Evolutionary conservation across 2,797 vertebrate genomes (phyloP), one percentile per base, ranked within the genome.

Genomic region (Urosaurus nigricauda): DNA sequence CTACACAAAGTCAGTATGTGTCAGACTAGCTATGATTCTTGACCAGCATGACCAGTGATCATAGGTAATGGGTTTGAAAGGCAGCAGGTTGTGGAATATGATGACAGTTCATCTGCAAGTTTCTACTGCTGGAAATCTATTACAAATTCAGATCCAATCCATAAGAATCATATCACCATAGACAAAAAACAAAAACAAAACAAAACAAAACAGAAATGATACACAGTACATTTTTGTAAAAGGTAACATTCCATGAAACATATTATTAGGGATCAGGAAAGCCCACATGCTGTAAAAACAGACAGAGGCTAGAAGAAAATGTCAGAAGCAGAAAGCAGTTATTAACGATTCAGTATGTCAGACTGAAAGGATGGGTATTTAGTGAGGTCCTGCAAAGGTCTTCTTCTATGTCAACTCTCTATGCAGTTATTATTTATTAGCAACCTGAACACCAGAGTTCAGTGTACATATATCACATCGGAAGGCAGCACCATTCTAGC

Each of bases 271-370:
- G 40, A 74, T 51, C 37, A 81, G 24, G 60, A 79, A 79, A 63
- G 5, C 53, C 5, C 32, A 47, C 77, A 80, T 0, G 0, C 0
- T 0, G 40, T 86, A 79, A 92, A 91, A 86, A 71, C 0, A 1
- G 68, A 80, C 40, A 40, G 70, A 83, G 4, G 53, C 0, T 2
- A n/a, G 17, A 26, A 0, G 86, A 35, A 3, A 35, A 75, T 87
- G 37, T n/a, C 26, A 37, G 0, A 90, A 90, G 81, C 17, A 60
- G 86, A 37, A 89, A 91, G 35, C 0, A 17, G 56, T 63, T 91
- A 82, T 90, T 87, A 86, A 65, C 0, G 0, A 65, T 78, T 92
- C 47, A 0, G 6, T 78, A 71, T 71, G 79, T 83, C 1, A 0
- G 53, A 70, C 1, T 68, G 26, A 85, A 90, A 91, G 32, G 74